Evolutionary conservation across 2,888 invertebrate species (phyloP).

Genomic region (Drosophila diplacantha): DNA sequence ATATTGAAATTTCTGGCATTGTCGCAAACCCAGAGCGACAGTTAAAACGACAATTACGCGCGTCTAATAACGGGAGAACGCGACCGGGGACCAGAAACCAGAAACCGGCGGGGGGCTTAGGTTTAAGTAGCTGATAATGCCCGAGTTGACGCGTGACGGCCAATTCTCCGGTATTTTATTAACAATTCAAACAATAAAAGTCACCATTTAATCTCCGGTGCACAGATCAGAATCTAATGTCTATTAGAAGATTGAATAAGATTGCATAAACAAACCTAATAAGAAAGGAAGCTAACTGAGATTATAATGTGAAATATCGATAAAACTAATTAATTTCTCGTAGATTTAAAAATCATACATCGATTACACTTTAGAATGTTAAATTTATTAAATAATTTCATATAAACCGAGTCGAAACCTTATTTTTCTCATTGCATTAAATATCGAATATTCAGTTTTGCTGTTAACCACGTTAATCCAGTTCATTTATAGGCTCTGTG

Average conservation of each 20-base stretch:
- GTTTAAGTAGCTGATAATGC: slow-evolving; percentile 69
- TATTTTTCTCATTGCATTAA: too few species aligned
- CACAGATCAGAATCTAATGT: background rate
- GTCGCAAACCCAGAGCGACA: slow-evolving; percentile 47
- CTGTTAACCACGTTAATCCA: too few species aligned
- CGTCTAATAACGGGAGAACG: slow-evolving; percentile 48
- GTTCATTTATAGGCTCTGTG: too few species aligned
- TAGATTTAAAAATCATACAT: too few species aligned
- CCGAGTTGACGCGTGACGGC: slow-evolving; percentile 60
- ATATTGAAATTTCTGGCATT: slow-evolving; percentile 55
- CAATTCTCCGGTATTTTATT: slow-evolving; percentile 64
- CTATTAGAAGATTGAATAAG: background rate
- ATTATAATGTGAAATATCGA: too few species aligned
- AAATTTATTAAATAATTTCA: too few species aligned
- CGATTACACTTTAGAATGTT: too few species aligned
- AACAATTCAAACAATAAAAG: slow-evolving; percentile 48
- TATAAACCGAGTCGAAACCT: too few species aligned
- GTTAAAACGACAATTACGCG: slow-evolving; percentile 60
- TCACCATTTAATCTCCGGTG: slow-evolving; percentile 11
- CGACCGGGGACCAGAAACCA: slow-evolving; percentile 11
- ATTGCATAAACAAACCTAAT: background rate
- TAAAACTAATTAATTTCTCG: background rate
- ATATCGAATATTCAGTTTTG: too few species aligned
- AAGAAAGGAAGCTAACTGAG: background rate
- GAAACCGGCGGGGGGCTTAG: slow-evolving; percentile 31